A percentile compares a stretch with the other conserved stretches of the same genome.
phyloP scores from a whole-genome alignment of 2,797 vertebrate genomes.

The Tokudaia muenninki region DNA sequence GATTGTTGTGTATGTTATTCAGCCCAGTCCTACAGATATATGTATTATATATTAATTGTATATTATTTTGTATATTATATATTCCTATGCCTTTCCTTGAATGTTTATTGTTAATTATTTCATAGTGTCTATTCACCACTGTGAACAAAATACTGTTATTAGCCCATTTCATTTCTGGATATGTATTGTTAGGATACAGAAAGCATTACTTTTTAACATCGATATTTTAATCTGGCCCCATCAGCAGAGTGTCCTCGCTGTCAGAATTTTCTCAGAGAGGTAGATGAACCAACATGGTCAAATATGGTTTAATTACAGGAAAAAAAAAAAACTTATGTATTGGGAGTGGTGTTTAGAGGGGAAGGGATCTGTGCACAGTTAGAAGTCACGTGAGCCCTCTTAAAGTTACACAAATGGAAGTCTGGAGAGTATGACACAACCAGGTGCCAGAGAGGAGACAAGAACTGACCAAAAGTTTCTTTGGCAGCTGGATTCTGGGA shows the following conservation, averaged over 20 bases:
- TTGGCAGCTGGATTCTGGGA: neutral
- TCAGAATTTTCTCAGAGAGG: slow-evolving; percentile 31
- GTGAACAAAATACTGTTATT: slow-evolving; percentile 37
- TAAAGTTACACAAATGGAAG: neutral
- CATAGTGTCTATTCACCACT: neutral
- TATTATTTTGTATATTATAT: neutral
- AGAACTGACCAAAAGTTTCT: neutral
- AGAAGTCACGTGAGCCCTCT: slow-evolving; percentile 20
- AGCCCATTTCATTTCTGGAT: slow-evolving; percentile 27
- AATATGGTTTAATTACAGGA: slow-evolving; percentile 27
- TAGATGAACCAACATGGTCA: slow-evolving; percentile 1
- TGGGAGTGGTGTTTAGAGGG: neutral
- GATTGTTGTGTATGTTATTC: slow-evolving; percentile 7
- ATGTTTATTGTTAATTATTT: slow-evolving; percentile 37
- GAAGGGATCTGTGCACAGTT: neutral
- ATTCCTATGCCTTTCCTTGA: slow-evolving; percentile 11
- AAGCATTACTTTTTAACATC: slow-evolving; percentile 26
- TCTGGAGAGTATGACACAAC: neutral
- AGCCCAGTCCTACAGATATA: neutral
- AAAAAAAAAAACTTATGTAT: neutral
- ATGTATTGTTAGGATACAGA: slow-evolving; percentile 44
- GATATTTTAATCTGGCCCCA: neutral
- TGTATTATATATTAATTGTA: no score
- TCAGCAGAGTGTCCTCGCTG: slow-evolving; percentile 36
- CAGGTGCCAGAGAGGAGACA: neutral